Percentiles rank a stretch among this genome's conserved stretches.
Conservation (phyloP, 2,888 invertebrate species). For the Eristalis arbustorum region DNA sequence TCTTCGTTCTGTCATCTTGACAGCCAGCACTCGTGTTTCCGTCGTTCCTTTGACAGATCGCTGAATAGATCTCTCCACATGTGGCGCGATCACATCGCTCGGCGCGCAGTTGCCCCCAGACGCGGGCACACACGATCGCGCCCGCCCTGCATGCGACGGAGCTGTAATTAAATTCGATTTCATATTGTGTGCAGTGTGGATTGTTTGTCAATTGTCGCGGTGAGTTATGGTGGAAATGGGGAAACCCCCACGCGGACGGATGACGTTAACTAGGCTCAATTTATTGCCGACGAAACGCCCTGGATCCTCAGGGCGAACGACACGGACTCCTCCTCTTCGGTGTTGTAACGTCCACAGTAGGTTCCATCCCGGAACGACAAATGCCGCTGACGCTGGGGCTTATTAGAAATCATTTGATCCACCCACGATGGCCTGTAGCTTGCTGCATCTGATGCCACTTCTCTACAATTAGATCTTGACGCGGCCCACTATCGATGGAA, state of each 20-base stretch:
- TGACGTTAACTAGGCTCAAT: slow-evolving; percentile 48
- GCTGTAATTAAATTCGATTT: slow-evolving; percentile 50
- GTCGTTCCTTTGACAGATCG: slow-evolving; percentile 15
- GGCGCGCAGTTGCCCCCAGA: not conserved
- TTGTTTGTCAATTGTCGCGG: slow-evolving; percentile 48
- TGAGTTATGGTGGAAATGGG: slow-evolving; percentile 7
- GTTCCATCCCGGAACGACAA: not conserved
- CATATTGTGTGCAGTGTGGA: slow-evolving; percentile 17
- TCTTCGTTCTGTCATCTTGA: slow-evolving; percentile 35
- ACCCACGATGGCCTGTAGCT: slow-evolving; percentile 36
- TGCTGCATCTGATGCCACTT: slow-evolving; percentile 26
- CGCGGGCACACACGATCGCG: slow-evolving; percentile 5
- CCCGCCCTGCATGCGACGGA: slow-evolving; percentile 22
- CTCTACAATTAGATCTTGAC: slow-evolving; percentile 44
- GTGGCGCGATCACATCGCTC: slow-evolving; percentile 14
- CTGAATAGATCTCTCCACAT: slow-evolving; percentile 5
- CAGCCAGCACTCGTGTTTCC: slow-evolving; percentile 9
- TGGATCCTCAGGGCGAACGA: slow-evolving; percentile 25
- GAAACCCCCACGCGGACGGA: slow-evolving; percentile 44
- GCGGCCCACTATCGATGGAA: slow-evolving; percentile 58
- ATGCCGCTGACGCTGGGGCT: slow-evolving; percentile 39
- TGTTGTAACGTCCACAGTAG: slow-evolving; percentile 19
- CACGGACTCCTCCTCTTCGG: not conserved
- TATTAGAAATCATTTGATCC: slow-evolving; percentile 64
- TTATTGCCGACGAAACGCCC: slow-evolving; percentile 56